These are phyloP conservation scores for Drosophila multiciliata DNA, from an alignment of 2,888 invertebrate species.

Conservation along the genomic window DNA sequence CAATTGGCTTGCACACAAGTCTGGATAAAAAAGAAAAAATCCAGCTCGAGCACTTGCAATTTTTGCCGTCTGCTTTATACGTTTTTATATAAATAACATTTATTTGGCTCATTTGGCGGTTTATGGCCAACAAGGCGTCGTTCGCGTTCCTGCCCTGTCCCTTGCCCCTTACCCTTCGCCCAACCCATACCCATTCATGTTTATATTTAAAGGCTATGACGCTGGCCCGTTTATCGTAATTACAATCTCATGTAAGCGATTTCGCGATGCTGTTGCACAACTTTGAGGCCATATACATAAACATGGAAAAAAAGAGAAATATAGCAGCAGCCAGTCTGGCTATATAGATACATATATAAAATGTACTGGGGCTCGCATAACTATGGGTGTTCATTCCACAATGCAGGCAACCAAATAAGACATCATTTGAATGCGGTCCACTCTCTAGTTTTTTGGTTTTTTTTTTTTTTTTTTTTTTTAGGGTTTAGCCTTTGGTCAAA, in stretches of 20 bases:
- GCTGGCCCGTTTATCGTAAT: constrained; percentile 76
- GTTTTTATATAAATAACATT: constrained; percentile 77
- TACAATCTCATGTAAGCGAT: constrained; percentile 80
- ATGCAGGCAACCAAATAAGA: constrained; percentile 77
- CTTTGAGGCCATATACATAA: constrained; percentile 69
- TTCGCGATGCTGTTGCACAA: constrained; percentile 80
- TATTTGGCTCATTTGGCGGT: constrained; percentile 81
- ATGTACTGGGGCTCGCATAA: constrained; percentile 29
- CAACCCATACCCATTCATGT: constrained; percentile 42
- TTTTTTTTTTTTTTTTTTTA: constrained; percentile 12
- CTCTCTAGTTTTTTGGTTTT: constrained; percentile 32
- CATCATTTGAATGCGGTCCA: constrained; percentile 78
- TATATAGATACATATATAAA: constrained; percentile 24
- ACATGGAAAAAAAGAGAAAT: neutral
- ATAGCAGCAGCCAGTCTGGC: constrained; percentile 31
- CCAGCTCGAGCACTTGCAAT: constrained; percentile 60
- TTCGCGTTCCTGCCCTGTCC: constrained; percentile 11
- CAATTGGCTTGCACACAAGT: constrained; percentile 77
- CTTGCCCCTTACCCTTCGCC: neutral
- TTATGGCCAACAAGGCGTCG: constrained; percentile 69
- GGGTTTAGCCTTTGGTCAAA: constrained; percentile 78
- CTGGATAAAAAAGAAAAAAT: constrained; percentile 19
- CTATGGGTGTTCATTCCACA: constrained; percentile 59
- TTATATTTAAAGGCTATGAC: constrained; percentile 65
- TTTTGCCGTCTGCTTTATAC: constrained; percentile 45